Percentiles rank a stretch among this genome's conserved stretches.
Evolutionary conservation across 2,797 vertebrate genomes (phyloP).

Genomic region (Acridotheres tristis): DNA sequence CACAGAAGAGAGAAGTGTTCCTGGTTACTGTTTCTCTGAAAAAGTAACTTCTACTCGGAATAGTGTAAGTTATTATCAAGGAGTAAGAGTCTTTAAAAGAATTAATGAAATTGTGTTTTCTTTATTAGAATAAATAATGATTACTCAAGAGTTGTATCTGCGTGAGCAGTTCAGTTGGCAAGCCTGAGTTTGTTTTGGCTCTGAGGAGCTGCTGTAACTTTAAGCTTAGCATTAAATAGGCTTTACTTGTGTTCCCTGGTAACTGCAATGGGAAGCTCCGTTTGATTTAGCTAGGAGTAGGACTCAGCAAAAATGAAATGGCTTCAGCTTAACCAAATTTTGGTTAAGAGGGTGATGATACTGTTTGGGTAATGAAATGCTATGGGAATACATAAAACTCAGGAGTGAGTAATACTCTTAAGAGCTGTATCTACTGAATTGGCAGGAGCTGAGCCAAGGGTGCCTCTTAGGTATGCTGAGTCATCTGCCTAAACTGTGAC

Average conservation of each 20-base stretch:
- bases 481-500: background rate
- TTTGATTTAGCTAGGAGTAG: background rate
- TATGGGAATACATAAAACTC: rapidly evolving
- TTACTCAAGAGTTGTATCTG: background rate
- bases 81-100: background rate
- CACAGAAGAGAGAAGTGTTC: background rate
- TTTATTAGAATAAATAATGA: background rate
- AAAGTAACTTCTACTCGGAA: background rate
- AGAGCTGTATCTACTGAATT: background rate
- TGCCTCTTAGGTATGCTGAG: slow-evolving; percentile 20
- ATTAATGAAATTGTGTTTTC: background rate
- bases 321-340: background rate
- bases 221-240: background rate
- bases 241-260: background rate
- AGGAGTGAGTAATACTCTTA: background rate
- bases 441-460: background rate
- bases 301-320: background rate
- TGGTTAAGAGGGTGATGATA: background rate
- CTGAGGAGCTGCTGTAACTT: background rate
- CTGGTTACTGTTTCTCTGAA: background rate
- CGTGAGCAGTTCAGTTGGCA: background rate
- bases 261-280: background rate
- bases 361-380: background rate
- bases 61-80: background rate
- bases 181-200: slow-evolving; percentile 33